Base-by-base conservation (phyloP, 2,888 invertebrate species). In the Brachyopa scutellaris region DNA sequence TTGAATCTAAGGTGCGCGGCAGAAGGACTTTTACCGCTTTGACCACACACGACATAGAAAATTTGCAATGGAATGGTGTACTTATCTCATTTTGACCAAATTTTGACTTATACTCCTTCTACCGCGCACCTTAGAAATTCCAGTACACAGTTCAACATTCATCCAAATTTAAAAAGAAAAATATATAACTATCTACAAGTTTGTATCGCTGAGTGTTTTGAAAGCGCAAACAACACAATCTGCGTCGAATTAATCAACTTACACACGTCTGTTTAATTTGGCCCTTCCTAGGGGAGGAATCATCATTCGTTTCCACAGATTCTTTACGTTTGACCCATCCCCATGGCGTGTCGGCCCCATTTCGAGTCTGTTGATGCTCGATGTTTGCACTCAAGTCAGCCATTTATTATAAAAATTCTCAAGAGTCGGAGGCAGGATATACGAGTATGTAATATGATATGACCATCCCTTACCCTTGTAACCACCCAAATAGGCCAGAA, bases 351-450 rank as follows among this genome's bases (percentile, higher is more conserved):
- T 45, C 33, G 23, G 2, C 47, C 55, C 8, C 51, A 6, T 29
- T 15, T 7, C 29, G 19, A 8, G 45, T 64, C 45, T 64, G 53
- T 36, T 66, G 66, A 74, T 62, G 62, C 21, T 55, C 45, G n/a
- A 55, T 74, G 66, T 74, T 74, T 74, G 74, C 66, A 66, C 66
- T 66, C 40, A 66, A 74, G 59, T 59, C 62, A 55, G 53, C 45
- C 72, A 73, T 73, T 62, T 73, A 47, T 64, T 66, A 74, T 40
- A 57, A 74, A 66, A 66, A 57, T 40, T 26, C 59, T 38, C 57
- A 38, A 51, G 51, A 42, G 51, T 42, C 19, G 29, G 40, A 15
- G 51, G 13, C 19, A 29, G n/a, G 17, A 29, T 33, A 40, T 61
- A 15, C 19, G 40, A 26, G 42, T 23, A 33, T 45, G 42, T 73